A percentile compares a stretch with the other conserved stretches of the same genome.
phyloP scores from a whole-genome alignment of 2,888 invertebrate species.

The Rhingia campestris region DNA sequence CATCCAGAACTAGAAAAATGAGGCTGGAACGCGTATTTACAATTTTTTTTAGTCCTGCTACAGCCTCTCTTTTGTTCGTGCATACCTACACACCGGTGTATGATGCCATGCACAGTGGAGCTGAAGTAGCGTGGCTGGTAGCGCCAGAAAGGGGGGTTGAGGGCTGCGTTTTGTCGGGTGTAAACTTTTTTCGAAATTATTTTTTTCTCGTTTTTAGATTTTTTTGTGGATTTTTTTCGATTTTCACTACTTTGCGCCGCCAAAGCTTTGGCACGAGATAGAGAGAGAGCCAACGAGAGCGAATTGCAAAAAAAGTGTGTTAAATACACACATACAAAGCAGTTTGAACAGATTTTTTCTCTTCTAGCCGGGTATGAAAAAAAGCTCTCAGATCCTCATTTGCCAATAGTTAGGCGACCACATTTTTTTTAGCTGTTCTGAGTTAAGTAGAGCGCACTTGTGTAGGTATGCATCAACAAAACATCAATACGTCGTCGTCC shows the following conservation, averaged over 20 bases:
- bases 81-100: not conserved
- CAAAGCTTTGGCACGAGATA: constrained; percentile 67
- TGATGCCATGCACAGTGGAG: constrained; percentile 13
- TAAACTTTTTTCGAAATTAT: constrained; percentile 52
- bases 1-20: constrained; percentile 52
- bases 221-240: constrained; percentile 28
- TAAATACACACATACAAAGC: constrained; percentile 55
- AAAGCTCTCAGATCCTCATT: constrained; percentile 74
- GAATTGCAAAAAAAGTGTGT: constrained; percentile 61
- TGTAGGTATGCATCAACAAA: constrained; percentile 74
- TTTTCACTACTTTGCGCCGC: constrained; percentile 69
- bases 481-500: constrained; percentile 73
- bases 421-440: constrained; percentile 53
- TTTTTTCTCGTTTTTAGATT: constrained; percentile 71
- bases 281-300: constrained; percentile 67
- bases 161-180: constrained; percentile 39
- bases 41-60: not conserved
- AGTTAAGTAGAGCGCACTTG: constrained; percentile 72
- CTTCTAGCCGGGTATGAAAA: constrained; percentile 65
- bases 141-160: not conserved
- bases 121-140: constrained; percentile 1
- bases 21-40: constrained; percentile 41
- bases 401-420: constrained; percentile 75
- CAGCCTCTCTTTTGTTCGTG: constrained; percentile 4
- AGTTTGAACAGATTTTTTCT: constrained; percentile 69